Percentiles rank a stretch among this genome's conserved stretches.
phyloP scores from a whole-genome alignment of 2,797 vertebrate genomes.

The Rhodeus uyekii region DNA sequence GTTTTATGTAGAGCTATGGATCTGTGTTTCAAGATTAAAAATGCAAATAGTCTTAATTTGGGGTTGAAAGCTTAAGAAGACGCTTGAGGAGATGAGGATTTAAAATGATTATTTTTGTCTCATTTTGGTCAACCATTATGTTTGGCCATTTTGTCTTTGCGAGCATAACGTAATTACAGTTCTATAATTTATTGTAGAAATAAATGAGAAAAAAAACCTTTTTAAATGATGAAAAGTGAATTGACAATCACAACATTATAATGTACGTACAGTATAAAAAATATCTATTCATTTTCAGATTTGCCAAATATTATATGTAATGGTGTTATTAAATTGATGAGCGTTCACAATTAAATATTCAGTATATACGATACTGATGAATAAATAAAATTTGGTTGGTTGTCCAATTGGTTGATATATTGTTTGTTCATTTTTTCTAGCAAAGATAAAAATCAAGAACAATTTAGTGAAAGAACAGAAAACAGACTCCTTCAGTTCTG shows the following conservation, averaged over 20 bases:
- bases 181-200: neutral
- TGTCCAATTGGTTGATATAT: neutral
- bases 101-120: neutral
- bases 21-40: neutral
- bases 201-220: neutral
- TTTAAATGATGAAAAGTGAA: neutral
- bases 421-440: neutral
- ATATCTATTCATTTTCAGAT: neutral
- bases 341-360: neutral
- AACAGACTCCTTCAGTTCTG: constrained; percentile 68
- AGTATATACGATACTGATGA: neutral
- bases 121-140: neutral
- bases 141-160: neutral
- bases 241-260: too few relatives aligned
- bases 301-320: neutral
- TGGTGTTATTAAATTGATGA: neutral
- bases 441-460: neutral
- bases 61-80: neutral
- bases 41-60: neutral
- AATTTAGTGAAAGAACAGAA: constrained; percentile 26
- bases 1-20: neutral
- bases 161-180: neutral
- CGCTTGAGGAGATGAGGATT: neutral
- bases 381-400: neutral
- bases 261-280: neutral